These are phyloP conservation scores for Polyommatus iphigenia DNA, from an alignment of 2,888 invertebrate species.

Conservation along the genomic window DNA sequence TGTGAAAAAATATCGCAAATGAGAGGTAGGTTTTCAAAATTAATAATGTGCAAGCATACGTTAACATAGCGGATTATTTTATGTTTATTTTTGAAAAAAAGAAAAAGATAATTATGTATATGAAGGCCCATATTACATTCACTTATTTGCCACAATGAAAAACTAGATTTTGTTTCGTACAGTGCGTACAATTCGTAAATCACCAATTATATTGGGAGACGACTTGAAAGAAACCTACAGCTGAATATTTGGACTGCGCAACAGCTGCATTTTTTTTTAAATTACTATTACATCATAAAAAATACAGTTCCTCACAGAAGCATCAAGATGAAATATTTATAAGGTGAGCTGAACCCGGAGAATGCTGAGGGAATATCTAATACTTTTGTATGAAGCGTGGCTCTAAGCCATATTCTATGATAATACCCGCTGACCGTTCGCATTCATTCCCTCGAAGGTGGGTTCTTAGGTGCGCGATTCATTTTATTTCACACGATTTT, in stretches of 20 bases:
- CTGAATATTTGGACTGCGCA: neutral
- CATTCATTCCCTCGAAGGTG: neutral
- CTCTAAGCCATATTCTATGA: slow-evolving; percentile 2
- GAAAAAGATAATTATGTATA: too few relatives aligned
- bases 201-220: too few relatives aligned
- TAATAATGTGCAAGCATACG: neutral
- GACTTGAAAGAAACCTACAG: neutral
- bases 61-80: neutral
- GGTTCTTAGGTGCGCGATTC: neutral
- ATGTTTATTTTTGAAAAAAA: too few relatives aligned
- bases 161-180: too few relatives aligned
- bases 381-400: slow-evolving; percentile 17
- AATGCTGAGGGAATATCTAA: slow-evolving; percentile 18
- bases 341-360: neutral
- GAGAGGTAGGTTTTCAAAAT: neutral
- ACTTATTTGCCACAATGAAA: too few relatives aligned
- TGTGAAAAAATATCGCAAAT: neutral
- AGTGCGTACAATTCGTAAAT: too few relatives aligned
- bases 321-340: slow-evolving; percentile 19
- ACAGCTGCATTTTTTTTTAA: neutral
- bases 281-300: neutral
- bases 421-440: slow-evolving; percentile 13
- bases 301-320: slow-evolving; percentile 14
- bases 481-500: neutral
- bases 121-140: too few relatives aligned